Conservation (phyloP, 2,113 vertebrate genomes). For the Syngnathus floridae region DNA sequence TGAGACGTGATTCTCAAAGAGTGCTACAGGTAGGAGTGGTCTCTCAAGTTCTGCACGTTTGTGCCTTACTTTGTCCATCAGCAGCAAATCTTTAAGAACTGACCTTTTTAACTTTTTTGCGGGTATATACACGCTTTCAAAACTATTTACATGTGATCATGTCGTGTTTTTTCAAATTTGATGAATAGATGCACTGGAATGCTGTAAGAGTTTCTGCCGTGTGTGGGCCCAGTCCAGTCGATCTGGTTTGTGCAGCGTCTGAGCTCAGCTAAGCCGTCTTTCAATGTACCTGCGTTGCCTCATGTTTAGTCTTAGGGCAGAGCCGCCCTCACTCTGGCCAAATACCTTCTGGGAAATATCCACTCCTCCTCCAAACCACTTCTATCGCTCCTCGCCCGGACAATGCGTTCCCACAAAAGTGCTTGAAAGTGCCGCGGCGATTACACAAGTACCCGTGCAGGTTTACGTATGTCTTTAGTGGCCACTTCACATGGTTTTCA, state of each 20-base stretch:
- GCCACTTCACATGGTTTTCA: neutral
- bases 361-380: slow-evolving; percentile 60
- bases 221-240: slow-evolving; percentile 8
- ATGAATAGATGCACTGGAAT: neutral
- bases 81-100: neutral
- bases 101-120: too few species aligned
- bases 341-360: slow-evolving; percentile 52
- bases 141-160: neutral
- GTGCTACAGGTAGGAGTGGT: neutral
- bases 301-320: slow-evolving; percentile 55
- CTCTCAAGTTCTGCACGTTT: neutral
- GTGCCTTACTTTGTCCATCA: neutral
- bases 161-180: neutral
- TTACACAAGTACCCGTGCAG: neutral
- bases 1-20: neutral
- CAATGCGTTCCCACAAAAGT: slow-evolving; percentile 38
- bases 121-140: neutral
- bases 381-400: slow-evolving; percentile 55
- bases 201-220: neutral
- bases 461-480: neutral
- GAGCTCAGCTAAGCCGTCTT: slow-evolving; percentile 11
- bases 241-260: slow-evolving; percentile 14
- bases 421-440: slow-evolving; percentile 39
- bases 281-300: slow-evolving; percentile 28
- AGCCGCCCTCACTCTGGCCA: slow-evolving; percentile 48